Conservation (phyloP, 2,113 vertebrate genomes). For the Scalopus aquaticus region DNA sequence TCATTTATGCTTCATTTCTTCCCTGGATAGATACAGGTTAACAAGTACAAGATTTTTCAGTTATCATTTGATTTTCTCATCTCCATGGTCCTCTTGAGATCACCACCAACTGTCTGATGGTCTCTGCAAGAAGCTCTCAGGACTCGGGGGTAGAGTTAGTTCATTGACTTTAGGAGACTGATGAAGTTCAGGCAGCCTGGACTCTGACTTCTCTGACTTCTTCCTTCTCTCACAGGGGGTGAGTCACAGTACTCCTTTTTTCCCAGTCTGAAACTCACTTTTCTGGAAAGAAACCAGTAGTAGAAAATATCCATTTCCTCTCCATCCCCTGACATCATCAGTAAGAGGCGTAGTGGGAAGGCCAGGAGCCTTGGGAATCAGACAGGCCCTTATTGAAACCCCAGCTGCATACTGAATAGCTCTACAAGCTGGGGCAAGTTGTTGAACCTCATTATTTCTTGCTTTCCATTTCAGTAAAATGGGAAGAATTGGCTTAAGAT, state of each 20-base stretch:
- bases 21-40: neutral
- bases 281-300: neutral
- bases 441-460: neutral
- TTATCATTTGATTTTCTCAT: neutral
- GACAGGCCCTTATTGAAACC: neutral
- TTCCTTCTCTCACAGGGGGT: neutral
- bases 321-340: neutral
- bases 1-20: neutral
- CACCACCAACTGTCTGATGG: neutral
- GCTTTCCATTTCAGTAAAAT: neutral
- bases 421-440: neutral
- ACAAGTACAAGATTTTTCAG: neutral
- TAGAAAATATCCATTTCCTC: neutral
- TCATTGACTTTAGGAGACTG: neutral
- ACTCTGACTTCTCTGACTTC: neutral
- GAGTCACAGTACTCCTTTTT: neutral
- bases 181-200: neutral
- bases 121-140: neutral
- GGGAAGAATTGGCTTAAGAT: neutral
- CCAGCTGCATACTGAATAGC: neutral
- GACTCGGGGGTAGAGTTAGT: neutral
- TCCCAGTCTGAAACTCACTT: neutral
- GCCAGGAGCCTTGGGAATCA: neutral
- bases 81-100: neutral
- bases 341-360: neutral